Conservation (phyloP, 2,888 invertebrate species). For the Dione vanillae region DNA sequence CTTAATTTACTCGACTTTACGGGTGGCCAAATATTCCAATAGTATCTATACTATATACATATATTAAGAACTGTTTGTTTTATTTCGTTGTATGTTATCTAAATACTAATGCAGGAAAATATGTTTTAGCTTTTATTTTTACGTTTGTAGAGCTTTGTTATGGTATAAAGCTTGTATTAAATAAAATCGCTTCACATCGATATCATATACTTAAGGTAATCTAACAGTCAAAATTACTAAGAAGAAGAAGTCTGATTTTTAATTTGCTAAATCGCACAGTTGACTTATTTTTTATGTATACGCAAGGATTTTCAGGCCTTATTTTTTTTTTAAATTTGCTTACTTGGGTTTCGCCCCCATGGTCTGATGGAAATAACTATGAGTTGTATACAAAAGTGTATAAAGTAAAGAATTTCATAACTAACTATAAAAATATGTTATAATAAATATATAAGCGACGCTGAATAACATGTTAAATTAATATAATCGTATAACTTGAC, state of each 20-base stretch:
- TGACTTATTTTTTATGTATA: too few relatives aligned
- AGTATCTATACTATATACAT: constrained; percentile 2
- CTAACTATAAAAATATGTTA: not conserved
- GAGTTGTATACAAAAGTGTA: too few relatives aligned
- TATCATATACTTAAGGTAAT: too few relatives aligned
- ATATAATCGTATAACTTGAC: constrained; percentile 15
- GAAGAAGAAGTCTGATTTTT: too few relatives aligned
- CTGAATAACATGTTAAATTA: constrained; percentile 5
- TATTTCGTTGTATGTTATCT: constrained; percentile 10
- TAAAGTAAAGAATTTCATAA: too few relatives aligned
- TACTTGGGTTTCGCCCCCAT: too few relatives aligned
- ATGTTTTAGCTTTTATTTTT: not conserved
- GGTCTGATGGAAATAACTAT: too few relatives aligned
- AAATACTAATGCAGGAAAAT: constrained; percentile 7
- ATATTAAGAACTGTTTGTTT: constrained; percentile 4
- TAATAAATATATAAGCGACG: not conserved
- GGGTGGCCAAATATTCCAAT: constrained; percentile 23
- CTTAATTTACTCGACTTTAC: constrained; percentile 8
- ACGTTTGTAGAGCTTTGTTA: not conserved
- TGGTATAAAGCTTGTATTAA: not conserved
- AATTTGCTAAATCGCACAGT: too few relatives aligned
- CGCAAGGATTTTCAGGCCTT: too few relatives aligned
- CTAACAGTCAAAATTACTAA: too few relatives aligned
- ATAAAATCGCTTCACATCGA: too few relatives aligned
- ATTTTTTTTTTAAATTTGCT: too few relatives aligned